Evolutionary conservation across 1,140 invertebrate species (phyloP).

Genomic region (Zaprionus inermis): DNA sequence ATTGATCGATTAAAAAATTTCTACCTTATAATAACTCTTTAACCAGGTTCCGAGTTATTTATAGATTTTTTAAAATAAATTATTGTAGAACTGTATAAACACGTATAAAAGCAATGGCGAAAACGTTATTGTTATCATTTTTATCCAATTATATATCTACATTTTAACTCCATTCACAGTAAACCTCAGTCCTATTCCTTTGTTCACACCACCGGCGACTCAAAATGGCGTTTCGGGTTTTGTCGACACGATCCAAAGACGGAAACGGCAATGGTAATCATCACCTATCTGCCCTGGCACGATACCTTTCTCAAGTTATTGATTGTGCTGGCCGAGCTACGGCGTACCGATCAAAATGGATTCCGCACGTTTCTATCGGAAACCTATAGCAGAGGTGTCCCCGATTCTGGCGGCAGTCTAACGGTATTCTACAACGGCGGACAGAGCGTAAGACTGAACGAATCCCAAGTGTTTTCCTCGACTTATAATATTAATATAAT

Average conservation of each 20-base stretch:
- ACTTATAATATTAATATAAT: conserved; percentile 40
- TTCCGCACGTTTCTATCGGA: conserved; percentile 87
- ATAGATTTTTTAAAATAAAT: no score
- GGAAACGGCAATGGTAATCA: conserved; percentile 90
- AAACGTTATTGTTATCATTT: not conserved
- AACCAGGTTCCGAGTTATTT: no score
- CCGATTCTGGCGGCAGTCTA: conserved; percentile 85
- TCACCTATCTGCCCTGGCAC: conserved; percentile 97
- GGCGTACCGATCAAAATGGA: conserved; percentile 66
- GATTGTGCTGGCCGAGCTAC: conserved; percentile 65
- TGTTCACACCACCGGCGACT: conserved; percentile 96
- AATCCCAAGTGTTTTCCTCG: not conserved
- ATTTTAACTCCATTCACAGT: conserved; percentile 33
- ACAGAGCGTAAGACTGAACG: conserved; percentile 84
- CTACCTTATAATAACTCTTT: not conserved
- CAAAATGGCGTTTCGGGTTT: conserved; percentile 98
- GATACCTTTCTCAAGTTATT: conserved; percentile 96
- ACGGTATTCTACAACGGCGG: conserved; percentile 86
- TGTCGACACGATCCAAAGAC: conserved; percentile 95
- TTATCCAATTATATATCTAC: not conserved
- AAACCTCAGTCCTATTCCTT: conserved; percentile 90
- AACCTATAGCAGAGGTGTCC: conserved; percentile 88
- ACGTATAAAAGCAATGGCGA: not conserved
- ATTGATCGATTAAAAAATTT: not conserved
- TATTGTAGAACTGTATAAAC: not conserved